Conservation (phyloP, 2,797 vertebrate species). For the Gymnothorax javanicus region DNA sequence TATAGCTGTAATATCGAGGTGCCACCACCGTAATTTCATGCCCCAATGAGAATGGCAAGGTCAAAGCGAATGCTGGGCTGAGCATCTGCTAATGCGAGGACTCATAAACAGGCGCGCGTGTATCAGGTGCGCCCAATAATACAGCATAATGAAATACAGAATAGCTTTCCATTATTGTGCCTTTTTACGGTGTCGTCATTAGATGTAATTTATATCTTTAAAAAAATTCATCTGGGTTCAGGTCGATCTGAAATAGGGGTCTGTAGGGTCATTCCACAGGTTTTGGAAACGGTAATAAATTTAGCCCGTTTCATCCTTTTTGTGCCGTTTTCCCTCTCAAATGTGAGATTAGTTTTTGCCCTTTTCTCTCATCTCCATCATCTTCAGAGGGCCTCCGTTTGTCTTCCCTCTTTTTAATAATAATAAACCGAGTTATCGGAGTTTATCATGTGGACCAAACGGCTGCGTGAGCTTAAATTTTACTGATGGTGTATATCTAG, state of each 20-base stretch:
- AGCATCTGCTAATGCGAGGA: conserved; percentile 99
- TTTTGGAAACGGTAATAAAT: conserved; percentile 82
- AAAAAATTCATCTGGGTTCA: conserved; percentile 94
- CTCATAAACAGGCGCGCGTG: conserved; percentile 99
- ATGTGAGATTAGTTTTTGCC: conserved; percentile 74
- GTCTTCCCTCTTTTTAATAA: conserved; percentile 56
- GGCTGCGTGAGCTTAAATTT: conserved; percentile 65
- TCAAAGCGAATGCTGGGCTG: conserved; percentile 99
- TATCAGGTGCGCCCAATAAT: conserved; percentile 99
- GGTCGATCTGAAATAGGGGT: conserved; percentile 95
- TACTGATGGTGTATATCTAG: conserved; percentile 59
- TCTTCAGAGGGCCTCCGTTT: conserved; percentile 69
- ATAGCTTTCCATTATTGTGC: conserved; percentile 99
- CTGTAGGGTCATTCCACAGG: conserved; percentile 92
- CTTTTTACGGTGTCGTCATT: conserved; percentile 99
- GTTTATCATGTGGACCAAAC: conserved; percentile 48
- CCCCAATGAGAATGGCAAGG: conserved; percentile 99
- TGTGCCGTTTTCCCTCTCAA: conserved; percentile 71
- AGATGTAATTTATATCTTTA: conserved; percentile 98
- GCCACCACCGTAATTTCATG: conserved; percentile 99
- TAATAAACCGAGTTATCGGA: conserved; percentile 69
- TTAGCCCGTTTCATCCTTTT: conserved; percentile 67
- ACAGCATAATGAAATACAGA: conserved; percentile 99
- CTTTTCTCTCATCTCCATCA: conserved; percentile 54
- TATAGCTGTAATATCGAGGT: conserved; percentile 99